Conservation (phyloP, 2,888 invertebrate species). For the Harpagoxenus sublaevis region DNA sequence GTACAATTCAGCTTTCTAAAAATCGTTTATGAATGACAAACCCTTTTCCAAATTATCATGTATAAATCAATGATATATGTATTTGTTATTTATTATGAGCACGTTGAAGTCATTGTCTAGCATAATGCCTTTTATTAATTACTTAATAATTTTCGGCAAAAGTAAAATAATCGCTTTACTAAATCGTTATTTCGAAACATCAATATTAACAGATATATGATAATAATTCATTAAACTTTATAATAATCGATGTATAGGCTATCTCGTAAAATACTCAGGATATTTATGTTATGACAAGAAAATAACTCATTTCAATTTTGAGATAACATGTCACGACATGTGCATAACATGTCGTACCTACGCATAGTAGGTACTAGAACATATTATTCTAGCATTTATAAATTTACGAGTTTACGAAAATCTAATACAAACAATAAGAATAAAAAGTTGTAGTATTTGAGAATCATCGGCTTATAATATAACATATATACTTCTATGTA, state of each 20-base stretch:
- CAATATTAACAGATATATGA: not conserved
- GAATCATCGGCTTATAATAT: not conserved
- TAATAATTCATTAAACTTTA: constrained; percentile 8
- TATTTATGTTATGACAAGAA: not conserved
- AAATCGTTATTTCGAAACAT: not conserved
- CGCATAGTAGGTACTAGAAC: not conserved
- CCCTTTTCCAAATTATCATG: not conserved
- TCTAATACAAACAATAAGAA: not conserved
- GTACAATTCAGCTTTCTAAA: constrained; percentile 11
- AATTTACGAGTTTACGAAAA: not conserved
- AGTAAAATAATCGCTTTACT: not conserved
- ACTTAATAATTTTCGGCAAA: not conserved
- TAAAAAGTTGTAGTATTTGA: not conserved
- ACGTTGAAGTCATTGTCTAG: not conserved
- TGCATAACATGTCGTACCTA: no score
- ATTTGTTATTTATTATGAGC: not conserved
- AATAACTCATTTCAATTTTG: not conserved
- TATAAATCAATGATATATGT: no score
- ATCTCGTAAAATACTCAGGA: not conserved
- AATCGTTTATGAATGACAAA: not conserved
- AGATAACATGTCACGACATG: not conserved
- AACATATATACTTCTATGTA: not conserved
- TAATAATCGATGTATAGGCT: not conserved
- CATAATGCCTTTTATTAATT: not conserved
- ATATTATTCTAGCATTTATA: not conserved